phyloP scores from a whole-genome alignment of 2,797 vertebrate species.

The Bovichtus variegatus region DNA sequence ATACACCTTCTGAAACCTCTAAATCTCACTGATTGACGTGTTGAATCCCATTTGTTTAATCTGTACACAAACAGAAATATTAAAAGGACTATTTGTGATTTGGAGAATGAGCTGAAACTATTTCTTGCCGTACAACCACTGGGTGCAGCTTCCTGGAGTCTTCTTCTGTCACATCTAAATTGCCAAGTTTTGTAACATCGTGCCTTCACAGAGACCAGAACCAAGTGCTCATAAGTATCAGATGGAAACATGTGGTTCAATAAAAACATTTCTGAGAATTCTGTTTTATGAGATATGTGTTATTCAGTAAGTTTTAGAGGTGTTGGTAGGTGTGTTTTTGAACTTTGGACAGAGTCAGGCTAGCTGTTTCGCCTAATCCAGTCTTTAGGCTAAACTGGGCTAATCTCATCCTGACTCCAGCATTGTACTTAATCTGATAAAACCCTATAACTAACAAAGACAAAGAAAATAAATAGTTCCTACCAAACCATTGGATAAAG shows the following conservation, averaged over 20 bases:
- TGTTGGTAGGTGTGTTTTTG: background rate
- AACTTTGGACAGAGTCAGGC: background rate
- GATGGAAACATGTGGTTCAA: no score
- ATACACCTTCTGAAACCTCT: background rate
- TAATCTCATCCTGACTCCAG: background rate
- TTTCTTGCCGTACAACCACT: background rate
- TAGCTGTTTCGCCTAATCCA: background rate
- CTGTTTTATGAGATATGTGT: no score
- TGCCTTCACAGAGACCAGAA: no score
- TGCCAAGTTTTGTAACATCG: no score
- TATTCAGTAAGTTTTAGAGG: background rate
- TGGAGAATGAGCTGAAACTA: background rate
- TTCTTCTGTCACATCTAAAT: background rate
- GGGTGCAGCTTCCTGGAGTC: background rate
- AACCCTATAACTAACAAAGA: background rate
- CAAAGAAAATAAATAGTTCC: background rate
- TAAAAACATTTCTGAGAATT: no score
- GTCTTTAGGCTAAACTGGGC: background rate
- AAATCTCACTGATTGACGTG: background rate
- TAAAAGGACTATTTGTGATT: background rate
- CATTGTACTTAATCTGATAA: background rate
- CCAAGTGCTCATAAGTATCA: no score
- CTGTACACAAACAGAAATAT: background rate
- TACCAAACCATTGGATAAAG: constrained; percentile 38
- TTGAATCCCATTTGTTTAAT: background rate